A percentile compares a stretch with the other conserved stretches of the same genome.
These are phyloP conservation scores for Mola mola DNA, from an alignment of 2,113 vertebrate genomes.

Conservation along the genomic window DNA sequence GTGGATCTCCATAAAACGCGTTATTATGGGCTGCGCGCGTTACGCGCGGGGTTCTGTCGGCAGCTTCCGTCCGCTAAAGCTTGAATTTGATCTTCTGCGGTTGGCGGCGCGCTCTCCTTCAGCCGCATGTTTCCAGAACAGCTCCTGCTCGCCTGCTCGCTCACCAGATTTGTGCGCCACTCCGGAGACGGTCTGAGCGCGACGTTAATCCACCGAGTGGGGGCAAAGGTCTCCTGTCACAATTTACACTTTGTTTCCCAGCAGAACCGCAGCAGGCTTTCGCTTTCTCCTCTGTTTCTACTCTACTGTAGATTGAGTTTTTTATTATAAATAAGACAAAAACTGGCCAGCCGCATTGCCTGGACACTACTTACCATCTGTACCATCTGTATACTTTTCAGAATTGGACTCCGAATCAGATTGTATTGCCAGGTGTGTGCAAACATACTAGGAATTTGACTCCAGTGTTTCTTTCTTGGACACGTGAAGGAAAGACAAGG, in stretches of 20 bases:
- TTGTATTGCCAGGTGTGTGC: too few relatives aligned
- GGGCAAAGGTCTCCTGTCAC: conserved; percentile 58
- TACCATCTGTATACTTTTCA: too few relatives aligned
- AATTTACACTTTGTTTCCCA: background rate
- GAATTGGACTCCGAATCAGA: too few relatives aligned
- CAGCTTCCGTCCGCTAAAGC: conserved; percentile 12
- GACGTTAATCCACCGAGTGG: conserved; percentile 30
- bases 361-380: too few relatives aligned
- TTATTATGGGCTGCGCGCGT: conserved; percentile 24
- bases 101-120: conserved; percentile 26
- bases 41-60: conserved; percentile 15
- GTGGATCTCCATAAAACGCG: conserved; percentile 55
- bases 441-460: too few relatives aligned
- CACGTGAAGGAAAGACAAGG: too few relatives aligned
- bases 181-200: conserved; percentile 27
- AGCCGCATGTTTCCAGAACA: conserved; percentile 43
- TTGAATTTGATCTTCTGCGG: conserved; percentile 7
- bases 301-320: too few relatives aligned
- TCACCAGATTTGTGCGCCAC: conserved; percentile 29
- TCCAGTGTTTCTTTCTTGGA: too few relatives aligned
- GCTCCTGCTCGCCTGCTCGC: conserved; percentile 12
- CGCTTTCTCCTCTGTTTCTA: too few relatives aligned
- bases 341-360: too few relatives aligned
- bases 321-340: too few relatives aligned
- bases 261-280: too few relatives aligned